These are phyloP conservation scores for Gyps fulvus DNA, from an alignment of 2,113 vertebrate genomes.

Conservation along the genomic window DNA sequence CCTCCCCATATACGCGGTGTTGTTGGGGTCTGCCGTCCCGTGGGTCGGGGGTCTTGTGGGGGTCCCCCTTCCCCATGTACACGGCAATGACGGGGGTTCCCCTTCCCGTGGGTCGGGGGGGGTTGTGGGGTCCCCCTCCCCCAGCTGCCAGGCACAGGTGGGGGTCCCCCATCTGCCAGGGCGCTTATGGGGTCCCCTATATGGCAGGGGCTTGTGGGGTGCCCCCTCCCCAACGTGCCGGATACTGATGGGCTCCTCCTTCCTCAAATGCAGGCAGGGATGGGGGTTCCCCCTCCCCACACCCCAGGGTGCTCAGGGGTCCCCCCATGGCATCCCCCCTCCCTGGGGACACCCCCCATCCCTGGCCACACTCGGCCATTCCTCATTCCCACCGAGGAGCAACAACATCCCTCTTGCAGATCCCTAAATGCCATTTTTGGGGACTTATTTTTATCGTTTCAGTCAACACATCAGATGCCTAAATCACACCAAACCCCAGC, in stretches of 20 bases:
- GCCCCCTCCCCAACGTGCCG: background rate
- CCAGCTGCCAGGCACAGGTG: accelerated
- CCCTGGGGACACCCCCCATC: background rate
- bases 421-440: background rate
- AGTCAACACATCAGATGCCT: too few species aligned
- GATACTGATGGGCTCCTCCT: background rate
- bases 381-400: background rate
- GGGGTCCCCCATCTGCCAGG: background rate
- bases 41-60: too few species aligned
- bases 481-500: background rate
- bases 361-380: accelerated
- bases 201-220: too few species aligned
- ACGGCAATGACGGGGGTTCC: background rate
- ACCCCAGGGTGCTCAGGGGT: accelerated
- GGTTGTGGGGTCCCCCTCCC: background rate
- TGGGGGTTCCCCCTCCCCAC: background rate
- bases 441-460: background rate
- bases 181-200: too few species aligned
- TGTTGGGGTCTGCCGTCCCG: too few species aligned
- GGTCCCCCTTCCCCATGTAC: background rate
- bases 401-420: background rate
- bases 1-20: accelerated
- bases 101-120: background rate
- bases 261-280: background rate
- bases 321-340: background rate